phyloP scores from a whole-genome alignment of 2,888 invertebrate species.

The Paralinhomoeus sp. region DNA sequence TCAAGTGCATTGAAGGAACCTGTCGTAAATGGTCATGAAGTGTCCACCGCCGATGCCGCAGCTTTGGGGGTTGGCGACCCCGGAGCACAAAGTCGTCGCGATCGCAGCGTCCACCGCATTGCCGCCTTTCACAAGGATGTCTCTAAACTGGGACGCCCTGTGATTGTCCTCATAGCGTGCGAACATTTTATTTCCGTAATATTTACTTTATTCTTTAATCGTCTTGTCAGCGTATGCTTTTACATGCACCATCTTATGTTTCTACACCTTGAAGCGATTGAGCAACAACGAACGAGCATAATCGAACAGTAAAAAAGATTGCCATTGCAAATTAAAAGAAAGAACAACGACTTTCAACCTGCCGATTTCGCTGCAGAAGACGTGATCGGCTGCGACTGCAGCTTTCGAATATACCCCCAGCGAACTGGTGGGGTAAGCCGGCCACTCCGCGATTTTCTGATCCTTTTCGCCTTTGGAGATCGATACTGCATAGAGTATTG shows the following conservation, averaged over 20 bases:
- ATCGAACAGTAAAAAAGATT: no score
- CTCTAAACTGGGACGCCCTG: conserved; percentile 28
- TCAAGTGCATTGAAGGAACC: conserved; percentile 11
- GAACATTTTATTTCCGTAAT: neutral
- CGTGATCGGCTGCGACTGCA: conserved; percentile 22
- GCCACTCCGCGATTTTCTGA: no score
- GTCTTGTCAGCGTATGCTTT: no score
- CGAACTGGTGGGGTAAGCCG: neutral
- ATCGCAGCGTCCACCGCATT: conserved; percentile 57
- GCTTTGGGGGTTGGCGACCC: conserved; percentile 52
- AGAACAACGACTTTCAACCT: conserved; percentile 6
- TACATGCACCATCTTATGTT: no score
- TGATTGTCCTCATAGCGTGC: neutral
- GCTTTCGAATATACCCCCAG: conserved; percentile 15
- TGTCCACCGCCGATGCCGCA: conserved; percentile 71
- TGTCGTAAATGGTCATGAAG: conserved; percentile 50
- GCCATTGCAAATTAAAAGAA: no score
- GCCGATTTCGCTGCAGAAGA: conserved; percentile 17
- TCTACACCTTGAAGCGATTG: no score
- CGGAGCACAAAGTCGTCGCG: conserved; percentile 57
- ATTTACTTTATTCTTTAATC: no score
- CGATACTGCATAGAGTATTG: no score
- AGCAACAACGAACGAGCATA: no score
- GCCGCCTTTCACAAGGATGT: conserved; percentile 39
- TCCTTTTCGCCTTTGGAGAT: no score